Percentiles rank a stretch among this genome's conserved stretches.
These are phyloP conservation scores for Hirundichthys speculiger DNA, from an alignment of 2,113 vertebrate genomes.

Conservation along the genomic window DNA sequence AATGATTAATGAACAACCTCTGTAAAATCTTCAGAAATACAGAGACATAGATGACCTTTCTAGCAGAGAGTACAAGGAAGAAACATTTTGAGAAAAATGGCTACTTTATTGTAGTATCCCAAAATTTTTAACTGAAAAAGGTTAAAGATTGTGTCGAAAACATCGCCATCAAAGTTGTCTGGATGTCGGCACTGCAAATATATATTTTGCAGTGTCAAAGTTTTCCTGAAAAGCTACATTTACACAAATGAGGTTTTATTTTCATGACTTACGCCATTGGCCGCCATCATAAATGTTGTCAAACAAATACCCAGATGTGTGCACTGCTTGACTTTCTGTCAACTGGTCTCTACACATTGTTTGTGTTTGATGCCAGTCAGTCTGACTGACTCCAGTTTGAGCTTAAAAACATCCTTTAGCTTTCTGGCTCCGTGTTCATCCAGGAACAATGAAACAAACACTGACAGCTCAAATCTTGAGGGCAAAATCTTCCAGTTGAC, in stretches of 20 bases:
- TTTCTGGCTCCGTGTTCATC: constrained; percentile 1
- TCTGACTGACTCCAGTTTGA: constrained; percentile 1
- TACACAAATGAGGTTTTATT: too few species aligned
- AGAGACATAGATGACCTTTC: too few species aligned
- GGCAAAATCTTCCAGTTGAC: too few species aligned
- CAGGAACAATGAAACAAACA: constrained; percentile 28
- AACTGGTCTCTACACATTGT: too few species aligned
- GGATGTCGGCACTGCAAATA: not conserved
- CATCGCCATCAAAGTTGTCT: not conserved
- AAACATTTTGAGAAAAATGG: not conserved
- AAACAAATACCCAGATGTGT: too few species aligned
- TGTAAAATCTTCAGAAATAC: not conserved
- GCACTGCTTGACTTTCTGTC: too few species aligned
- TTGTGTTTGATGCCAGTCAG: constrained; percentile 7
- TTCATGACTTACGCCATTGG: too few species aligned
- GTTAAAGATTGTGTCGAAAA: not conserved
- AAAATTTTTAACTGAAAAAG: not conserved
- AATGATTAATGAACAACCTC: not conserved
- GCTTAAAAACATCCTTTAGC: constrained; percentile 5
- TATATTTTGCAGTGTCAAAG: too few species aligned
- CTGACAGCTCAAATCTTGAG: constrained; percentile 5
- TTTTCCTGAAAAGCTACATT: too few species aligned
- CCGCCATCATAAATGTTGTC: too few species aligned
- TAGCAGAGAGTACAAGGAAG: not conserved
- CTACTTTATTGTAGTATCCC: not conserved